Percentiles rank a stretch among this genome's conserved stretches.
These are phyloP conservation scores for Nomada goodeniana DNA, from an alignment of 2,888 invertebrate genomes.

Conservation along the genomic window DNA sequence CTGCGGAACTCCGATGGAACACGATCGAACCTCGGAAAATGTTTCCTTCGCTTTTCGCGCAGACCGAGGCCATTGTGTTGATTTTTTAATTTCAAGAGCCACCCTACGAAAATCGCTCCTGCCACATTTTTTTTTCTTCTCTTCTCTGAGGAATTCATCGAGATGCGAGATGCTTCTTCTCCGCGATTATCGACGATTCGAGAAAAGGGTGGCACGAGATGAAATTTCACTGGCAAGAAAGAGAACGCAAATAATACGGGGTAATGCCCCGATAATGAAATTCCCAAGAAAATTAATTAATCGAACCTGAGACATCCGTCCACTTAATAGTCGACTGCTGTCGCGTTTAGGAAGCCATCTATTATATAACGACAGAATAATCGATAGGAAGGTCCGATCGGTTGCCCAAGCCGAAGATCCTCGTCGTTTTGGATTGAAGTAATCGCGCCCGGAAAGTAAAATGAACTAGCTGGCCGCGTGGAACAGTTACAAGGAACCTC, in stretches of 20 bases:
- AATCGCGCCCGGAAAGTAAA: background rate
- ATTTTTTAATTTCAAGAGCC: too few relatives aligned
- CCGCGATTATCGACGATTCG: background rate
- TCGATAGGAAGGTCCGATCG: slow-evolving; percentile 18
- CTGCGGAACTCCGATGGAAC: background rate
- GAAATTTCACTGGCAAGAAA: slow-evolving; percentile 12
- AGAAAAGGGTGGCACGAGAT: background rate
- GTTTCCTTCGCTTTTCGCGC: too few relatives aligned
- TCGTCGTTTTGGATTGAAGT: slow-evolving; percentile 5
- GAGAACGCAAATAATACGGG: slow-evolving; percentile 1
- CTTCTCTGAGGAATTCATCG: background rate
- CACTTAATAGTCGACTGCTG: slow-evolving; percentile 41
- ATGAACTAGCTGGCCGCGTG: background rate
- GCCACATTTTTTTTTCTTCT: too few relatives aligned
- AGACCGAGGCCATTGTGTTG: background rate
- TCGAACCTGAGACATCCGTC: slow-evolving; percentile 56
- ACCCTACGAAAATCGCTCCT: too few relatives aligned
- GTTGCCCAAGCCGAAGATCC: background rate
- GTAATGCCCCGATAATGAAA: slow-evolving; percentile 50
- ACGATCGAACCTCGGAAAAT: slow-evolving; percentile 12
- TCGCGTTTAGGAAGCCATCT: slow-evolving; percentile 19
- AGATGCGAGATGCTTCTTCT: background rate
- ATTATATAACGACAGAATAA: slow-evolving; percentile 37
- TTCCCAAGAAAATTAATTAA: slow-evolving; percentile 69
- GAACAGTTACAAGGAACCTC: background rate